Evolutionary conservation across 1,140 invertebrate species (phyloP).

Genomic region (Sogatella furcifera): DNA sequence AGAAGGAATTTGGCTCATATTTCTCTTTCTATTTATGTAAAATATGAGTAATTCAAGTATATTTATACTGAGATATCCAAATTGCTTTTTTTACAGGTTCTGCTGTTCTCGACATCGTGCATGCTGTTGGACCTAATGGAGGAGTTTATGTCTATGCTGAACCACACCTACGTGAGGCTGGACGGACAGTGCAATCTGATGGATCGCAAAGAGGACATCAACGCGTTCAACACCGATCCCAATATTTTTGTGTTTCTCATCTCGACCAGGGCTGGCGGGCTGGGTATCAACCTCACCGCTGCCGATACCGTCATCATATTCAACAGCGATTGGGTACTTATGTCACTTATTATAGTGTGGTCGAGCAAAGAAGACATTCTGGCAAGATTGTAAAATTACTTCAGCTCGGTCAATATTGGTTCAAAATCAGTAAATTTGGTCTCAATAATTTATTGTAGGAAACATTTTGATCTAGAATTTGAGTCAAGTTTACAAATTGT

Average conservation of each 20-base stretch:
- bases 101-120: slow-evolving; percentile 62
- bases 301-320: slow-evolving; percentile 72
- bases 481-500: too few species aligned
- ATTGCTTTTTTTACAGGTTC: slow-evolving; percentile 32
- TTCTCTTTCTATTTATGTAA: too few species aligned
- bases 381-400: too few species aligned
- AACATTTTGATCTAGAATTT: too few species aligned
- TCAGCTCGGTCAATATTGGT: too few species aligned
- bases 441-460: too few species aligned
- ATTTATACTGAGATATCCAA: not conserved
- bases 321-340: slow-evolving; percentile 55
- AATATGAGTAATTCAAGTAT: too few species aligned
- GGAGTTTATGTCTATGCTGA: slow-evolving; percentile 46
- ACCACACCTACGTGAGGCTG: slow-evolving; percentile 46
- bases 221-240: slow-evolving; percentile 40
- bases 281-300: slow-evolving; percentile 61
- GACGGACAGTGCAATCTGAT: slow-evolving; percentile 44
- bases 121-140: slow-evolving; percentile 57
- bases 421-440: too few species aligned
- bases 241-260: slow-evolving; percentile 47
- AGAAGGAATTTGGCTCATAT: too few species aligned
- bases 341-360: too few species aligned
- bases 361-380: too few species aligned
- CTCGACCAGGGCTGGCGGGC: slow-evolving; percentile 49
- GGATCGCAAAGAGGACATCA: slow-evolving; percentile 33